Evolutionary conservation across 1,140 invertebrate genomes (phyloP).

Genomic region (Planococcus citri): DNA sequence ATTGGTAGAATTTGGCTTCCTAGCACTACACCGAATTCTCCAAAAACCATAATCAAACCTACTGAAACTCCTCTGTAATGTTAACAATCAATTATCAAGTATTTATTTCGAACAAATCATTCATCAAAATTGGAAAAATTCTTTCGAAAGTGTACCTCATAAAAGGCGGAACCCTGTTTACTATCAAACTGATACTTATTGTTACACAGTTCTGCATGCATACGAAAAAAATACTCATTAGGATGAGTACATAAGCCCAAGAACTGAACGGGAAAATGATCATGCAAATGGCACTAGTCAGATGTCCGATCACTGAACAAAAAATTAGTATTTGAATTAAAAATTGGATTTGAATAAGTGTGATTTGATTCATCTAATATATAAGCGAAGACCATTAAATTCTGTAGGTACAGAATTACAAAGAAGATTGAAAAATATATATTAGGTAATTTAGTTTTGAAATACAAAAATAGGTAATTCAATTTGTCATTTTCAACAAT

Average conservation of each 20-base stretch:
- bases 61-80: neutral
- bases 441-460: too few species aligned
- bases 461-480: too few species aligned
- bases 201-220: conserved; percentile 2
- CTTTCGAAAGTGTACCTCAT: neutral
- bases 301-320: neutral
- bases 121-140: too few species aligned
- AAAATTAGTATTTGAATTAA: neutral
- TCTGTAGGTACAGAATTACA: too few species aligned
- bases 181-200: conserved; percentile 1
- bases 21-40: neutral
- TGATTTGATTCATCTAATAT: too few species aligned
- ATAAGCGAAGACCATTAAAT: too few species aligned
- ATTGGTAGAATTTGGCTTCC: neutral
- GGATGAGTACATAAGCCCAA: neutral
- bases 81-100: neutral
- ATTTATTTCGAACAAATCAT: neutral
- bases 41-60: neutral
- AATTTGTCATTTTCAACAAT: too few species aligned
- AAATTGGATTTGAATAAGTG: too few species aligned
- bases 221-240: neutral
- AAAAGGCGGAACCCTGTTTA: neutral
- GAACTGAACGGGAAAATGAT: neutral
- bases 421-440: too few species aligned
- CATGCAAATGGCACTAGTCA: neutral